Evolutionary conservation across 1,140 invertebrate genomes (phyloP).

Genomic region (Musca domestica): DNA sequence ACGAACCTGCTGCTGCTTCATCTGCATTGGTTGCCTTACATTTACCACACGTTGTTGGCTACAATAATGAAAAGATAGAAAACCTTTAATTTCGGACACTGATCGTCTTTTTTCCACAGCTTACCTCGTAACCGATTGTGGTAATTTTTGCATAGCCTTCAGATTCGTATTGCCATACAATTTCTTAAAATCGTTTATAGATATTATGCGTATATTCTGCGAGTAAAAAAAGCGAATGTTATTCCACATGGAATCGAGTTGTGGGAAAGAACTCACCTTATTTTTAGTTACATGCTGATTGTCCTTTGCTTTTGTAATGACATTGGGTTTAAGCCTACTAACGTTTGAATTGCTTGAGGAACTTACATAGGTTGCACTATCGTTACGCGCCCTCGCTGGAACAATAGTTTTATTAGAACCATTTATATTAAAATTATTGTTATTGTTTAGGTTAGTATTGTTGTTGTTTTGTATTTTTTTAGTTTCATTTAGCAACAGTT

Average conservation of each 20-base stretch:
- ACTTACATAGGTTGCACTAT: not conserved
- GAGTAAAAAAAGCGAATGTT: not conserved
- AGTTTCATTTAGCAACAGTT: constrained; percentile 66
- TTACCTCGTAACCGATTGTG: constrained; percentile 41
- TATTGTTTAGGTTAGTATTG: constrained; percentile 14
- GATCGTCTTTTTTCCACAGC: not conserved
- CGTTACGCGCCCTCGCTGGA: constrained; percentile 12
- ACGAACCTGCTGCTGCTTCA: not conserved
- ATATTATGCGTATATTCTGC: constrained; percentile 50
- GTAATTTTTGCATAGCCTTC: constrained; percentile 45
- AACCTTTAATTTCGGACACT: not conserved
- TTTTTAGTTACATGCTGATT: constrained; percentile 36
- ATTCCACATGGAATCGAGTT: not conserved
- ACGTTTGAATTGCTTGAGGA: not conserved
- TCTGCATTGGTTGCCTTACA: not conserved
- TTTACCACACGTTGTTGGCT: constrained; percentile 18
- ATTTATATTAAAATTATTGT: constrained; percentile 29
- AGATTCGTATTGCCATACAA: constrained; percentile 39
- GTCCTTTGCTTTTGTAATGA: constrained; percentile 43
- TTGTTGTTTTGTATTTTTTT: constrained; percentile 36
- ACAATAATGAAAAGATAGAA: constrained; percentile 1
- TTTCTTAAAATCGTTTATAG: constrained; percentile 49
- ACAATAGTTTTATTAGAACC: constrained; percentile 19
- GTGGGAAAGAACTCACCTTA: constrained; percentile 29
- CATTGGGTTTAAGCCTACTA: constrained; percentile 27